phyloP scores from a whole-genome alignment of 2,797 vertebrate species.

The Lacerta bilineata region DNA sequence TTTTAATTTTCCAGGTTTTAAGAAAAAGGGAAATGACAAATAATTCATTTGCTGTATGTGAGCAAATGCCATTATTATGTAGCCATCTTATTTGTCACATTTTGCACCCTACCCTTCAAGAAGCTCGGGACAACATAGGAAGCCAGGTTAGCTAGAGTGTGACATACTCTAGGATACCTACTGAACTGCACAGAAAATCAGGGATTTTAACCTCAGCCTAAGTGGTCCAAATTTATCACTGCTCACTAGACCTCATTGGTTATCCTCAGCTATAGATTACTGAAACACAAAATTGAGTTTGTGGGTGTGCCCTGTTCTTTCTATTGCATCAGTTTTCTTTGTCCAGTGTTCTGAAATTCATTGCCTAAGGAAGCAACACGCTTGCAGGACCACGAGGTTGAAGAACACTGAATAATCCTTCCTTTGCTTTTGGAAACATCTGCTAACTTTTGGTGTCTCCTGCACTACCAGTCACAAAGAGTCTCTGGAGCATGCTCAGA shows the following conservation, averaged over 20 bases:
- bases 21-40: slow-evolving; percentile 55
- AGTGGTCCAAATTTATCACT: neutral
- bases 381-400: neutral
- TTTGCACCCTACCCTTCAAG: neutral
- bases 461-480: neutral
- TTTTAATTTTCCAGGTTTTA: slow-evolving; percentile 44
- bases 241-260: neutral
- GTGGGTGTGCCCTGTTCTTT: neutral
- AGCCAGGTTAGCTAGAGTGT: neutral
- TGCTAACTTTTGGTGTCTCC: neutral
- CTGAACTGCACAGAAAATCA: no score
- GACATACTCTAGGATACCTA: neutral
- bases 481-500: neutral
- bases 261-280: neutral
- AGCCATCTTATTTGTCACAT: slow-evolving; percentile 2
- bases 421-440: slow-evolving; percentile 39
- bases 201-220: neutral
- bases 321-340: neutral
- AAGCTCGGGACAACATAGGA: neutral
- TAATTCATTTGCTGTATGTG: slow-evolving; percentile 62
- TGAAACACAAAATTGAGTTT: neutral
- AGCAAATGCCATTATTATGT: slow-evolving; percentile 66
- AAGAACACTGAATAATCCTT: slow-evolving; percentile 41
- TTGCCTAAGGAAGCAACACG: neutral
- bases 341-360: neutral